phyloP scores from a whole-genome alignment of 2,888 invertebrate species.

The Drosophila pseudotakahashii region DNA sequence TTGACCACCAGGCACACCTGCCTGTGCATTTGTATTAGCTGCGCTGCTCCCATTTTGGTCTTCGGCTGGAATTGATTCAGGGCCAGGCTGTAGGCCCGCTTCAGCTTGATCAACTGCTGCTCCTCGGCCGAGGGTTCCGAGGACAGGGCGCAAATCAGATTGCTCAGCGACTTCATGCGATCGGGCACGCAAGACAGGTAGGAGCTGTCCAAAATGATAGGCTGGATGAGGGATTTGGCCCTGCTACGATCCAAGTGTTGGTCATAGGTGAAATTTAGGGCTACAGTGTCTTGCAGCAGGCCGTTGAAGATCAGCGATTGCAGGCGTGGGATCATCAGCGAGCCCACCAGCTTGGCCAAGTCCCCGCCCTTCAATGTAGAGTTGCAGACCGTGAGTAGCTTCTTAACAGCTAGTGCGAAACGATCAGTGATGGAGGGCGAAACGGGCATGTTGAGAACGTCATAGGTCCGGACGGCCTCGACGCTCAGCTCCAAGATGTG shows the following conservation, averaged over 20 bases:
- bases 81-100: slow-evolving; percentile 41
- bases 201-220: slow-evolving; percentile 58
- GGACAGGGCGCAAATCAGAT: not conserved
- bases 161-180: slow-evolving; percentile 31
- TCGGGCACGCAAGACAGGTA: slow-evolving; percentile 46
- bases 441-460: slow-evolving; percentile 16
- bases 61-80: slow-evolving; percentile 32
- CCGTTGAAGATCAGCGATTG: slow-evolving; percentile 69
- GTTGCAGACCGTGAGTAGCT: slow-evolving; percentile 45
- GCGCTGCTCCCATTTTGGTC: not conserved
- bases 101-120: slow-evolving; percentile 26
- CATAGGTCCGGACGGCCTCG: slow-evolving; percentile 44
- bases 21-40: slow-evolving; percentile 40
- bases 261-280: slow-evolving; percentile 23
- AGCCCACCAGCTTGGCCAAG: not conserved
- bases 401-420: slow-evolving; percentile 45
- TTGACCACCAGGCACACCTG: slow-evolving; percentile 63
- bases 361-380: not conserved
- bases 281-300: slow-evolving; percentile 58
- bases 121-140: slow-evolving; percentile 17
- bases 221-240: slow-evolving; percentile 34
- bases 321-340: slow-evolving; percentile 68
- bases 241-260: not conserved
- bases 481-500: slow-evolving; percentile 51
- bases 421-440: slow-evolving; percentile 34